Conservation (phyloP, 2,113 vertebrate genomes). For the Acrocephalus arundinaceus region DNA sequence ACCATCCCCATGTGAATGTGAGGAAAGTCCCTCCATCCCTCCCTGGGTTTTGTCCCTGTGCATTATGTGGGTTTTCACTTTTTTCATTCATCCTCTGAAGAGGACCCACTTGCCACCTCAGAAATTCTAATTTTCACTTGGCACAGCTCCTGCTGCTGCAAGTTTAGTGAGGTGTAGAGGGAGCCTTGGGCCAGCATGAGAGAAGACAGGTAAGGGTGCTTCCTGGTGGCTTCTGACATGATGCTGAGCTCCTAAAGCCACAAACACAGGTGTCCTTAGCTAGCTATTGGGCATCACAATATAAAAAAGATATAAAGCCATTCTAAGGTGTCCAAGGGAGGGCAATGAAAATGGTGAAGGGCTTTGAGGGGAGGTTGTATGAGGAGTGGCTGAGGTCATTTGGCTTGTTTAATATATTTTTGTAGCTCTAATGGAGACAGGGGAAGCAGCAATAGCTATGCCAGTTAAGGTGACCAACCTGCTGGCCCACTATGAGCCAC, state of each 20-base stretch:
- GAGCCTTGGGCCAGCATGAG: rapidly evolving
- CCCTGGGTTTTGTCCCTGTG: background rate
- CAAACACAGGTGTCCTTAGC: rapidly evolving
- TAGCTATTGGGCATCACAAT: background rate
- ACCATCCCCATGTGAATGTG: rapidly evolving
- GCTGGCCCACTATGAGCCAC: rapidly evolving
- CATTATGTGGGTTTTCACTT: background rate
- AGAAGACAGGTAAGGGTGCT: background rate
- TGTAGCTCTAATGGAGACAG: background rate
- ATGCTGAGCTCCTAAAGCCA: background rate
- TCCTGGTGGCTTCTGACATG: background rate
- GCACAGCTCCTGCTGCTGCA: background rate
- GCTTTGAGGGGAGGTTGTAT: background rate
- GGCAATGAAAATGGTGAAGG: background rate
- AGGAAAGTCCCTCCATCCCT: background rate
- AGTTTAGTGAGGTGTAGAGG: background rate
- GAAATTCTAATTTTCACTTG: background rate
- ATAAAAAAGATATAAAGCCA: background rate
- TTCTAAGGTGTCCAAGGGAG: background rate
- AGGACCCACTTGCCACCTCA: background rate
- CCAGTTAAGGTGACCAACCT: background rate
- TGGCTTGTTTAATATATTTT: background rate
- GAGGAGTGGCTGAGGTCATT: background rate
- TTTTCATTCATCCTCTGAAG: background rate
- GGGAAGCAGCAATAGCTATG: background rate